phyloP scores from a whole-genome alignment of 1,140 invertebrate genomes.

The Pachypsylla venusta region DNA sequence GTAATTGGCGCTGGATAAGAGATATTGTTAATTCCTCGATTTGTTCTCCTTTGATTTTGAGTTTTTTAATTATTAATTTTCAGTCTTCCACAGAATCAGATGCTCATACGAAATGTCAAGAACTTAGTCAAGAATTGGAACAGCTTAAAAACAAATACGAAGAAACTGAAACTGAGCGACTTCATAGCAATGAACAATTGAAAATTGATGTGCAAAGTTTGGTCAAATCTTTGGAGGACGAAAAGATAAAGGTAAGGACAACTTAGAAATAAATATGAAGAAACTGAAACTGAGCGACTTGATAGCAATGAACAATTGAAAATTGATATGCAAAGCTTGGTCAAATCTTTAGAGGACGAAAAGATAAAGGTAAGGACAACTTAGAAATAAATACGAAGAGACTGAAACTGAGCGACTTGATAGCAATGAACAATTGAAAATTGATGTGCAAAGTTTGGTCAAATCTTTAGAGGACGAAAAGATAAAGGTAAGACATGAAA shows the following conservation, averaged over 20 bases:
- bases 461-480: conserved; percentile 29
- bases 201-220: conserved; percentile 28
- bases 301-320: conserved; percentile 28
- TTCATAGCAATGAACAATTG: conserved; percentile 27
- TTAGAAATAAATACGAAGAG: conserved; percentile 26
- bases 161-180: conserved; percentile 21
- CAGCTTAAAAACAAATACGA: conserved; percentile 28
- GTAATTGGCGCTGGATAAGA: too few relatives aligned
- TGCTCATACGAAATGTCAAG: not conserved
- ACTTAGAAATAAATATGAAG: conserved; percentile 27
- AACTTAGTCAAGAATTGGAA: conserved; percentile 24
- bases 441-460: conserved; percentile 27
- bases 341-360: conserved; percentile 28
- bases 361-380: conserved; percentile 17
- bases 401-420: conserved; percentile 23
- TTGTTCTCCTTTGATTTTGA: too few relatives aligned
- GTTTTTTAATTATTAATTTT: too few relatives aligned
- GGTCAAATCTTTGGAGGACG: conserved; percentile 27
- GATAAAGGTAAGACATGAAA: too few relatives aligned
- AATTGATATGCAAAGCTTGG: conserved; percentile 27
- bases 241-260: conserved; percentile 23
- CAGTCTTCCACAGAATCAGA: conserved; percentile 3
- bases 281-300: conserved; percentile 22
- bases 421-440: conserved; percentile 28
- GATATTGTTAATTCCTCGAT: too few relatives aligned